Conservation (phyloP, 2,797 vertebrate species). For the Merluccius polli region DNA sequence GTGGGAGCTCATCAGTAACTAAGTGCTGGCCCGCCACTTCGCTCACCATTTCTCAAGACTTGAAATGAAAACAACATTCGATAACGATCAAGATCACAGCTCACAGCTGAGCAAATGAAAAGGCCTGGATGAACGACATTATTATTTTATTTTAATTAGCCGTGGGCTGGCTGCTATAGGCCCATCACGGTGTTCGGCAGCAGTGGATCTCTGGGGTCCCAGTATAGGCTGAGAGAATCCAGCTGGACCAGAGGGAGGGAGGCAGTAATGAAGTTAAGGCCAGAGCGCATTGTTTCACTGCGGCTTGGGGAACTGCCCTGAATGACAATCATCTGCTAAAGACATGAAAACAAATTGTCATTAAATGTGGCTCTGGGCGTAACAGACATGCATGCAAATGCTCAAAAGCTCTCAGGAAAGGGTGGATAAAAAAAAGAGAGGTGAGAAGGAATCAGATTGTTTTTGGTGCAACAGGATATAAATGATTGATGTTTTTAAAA, state of each 20-base stretch:
- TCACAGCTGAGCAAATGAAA: conserved; percentile 47
- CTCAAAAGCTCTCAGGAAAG: neutral
- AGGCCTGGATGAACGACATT: conserved; percentile 45
- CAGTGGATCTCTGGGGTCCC: conserved; percentile 51
- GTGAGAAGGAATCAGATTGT: neutral
- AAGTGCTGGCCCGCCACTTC: conserved; percentile 57
- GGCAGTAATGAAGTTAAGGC: conserved; percentile 73
- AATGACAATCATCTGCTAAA: conserved; percentile 61
- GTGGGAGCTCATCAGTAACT: conserved; percentile 66
- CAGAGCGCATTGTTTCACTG: conserved; percentile 59
- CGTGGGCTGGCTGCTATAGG: conserved; percentile 32
- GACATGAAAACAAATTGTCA: conserved; percentile 62
- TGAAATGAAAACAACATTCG: conserved; percentile 56
- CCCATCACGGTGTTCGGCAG: conserved; percentile 27
- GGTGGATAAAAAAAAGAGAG: neutral
- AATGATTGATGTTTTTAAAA: neutral
- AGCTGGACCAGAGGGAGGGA: conserved; percentile 62
- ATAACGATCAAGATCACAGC: conserved; percentile 59
- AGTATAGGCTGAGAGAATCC: conserved; percentile 54
- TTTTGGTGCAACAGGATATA: conserved; percentile 2
- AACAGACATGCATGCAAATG: conserved; percentile 12
- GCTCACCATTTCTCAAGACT: conserved; percentile 45
- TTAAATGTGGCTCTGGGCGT: conserved; percentile 32
- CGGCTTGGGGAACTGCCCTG: neutral
- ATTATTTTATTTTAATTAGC: conserved; percentile 40